Base-by-base conservation (phyloP, 2,888 invertebrate genomes). In the Orthonevra nobilis region DNA sequence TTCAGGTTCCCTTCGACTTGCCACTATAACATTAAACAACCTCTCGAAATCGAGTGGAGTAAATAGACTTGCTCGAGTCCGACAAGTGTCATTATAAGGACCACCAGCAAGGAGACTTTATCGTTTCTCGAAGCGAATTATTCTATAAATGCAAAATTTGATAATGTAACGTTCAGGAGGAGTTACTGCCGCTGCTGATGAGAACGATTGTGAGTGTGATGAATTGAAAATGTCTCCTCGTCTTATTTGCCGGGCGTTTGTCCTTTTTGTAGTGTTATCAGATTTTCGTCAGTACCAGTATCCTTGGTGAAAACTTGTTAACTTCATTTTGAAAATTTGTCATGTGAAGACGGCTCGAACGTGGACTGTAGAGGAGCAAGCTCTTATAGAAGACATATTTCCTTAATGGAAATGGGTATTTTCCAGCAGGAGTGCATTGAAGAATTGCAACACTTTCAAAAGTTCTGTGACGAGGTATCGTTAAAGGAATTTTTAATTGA, bases 131-230 rank as follows among this genome's bases (percentile, higher is more conserved):
- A 40, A 42, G 38, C n/a, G 77, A 68, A 69, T 64, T 64, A 52
- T 44, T 77, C 46, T 48, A 60, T 77, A 72, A 77, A 64, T 77
- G 77, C 70, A 52, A 70, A 70, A 64, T 77, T 66, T 58, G 52
- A 70, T 52, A 72, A 54, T 58, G 36, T 19, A 28, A 58, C 20
- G 52, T 40, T 52, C 23, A 3, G 23, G 28, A 30, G 30, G 38
- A 3, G 23, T 4, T 42, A 2, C 23, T 20, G 20, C 23, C 2
- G 20, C n/a, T 40, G 32, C 4, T 58, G 56, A 63, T 63, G 63
- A 34, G 28, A 69, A 56, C n/a, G 12, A 42, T 61, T 46, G 15
- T 44, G 9, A 61, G 36, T 48, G 40, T 40, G 46, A 42, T 64
- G 26, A 44, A 30, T 58, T 40, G 15, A 30, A 52, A 60, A 52